Base-by-base conservation (phyloP, 2,888 invertebrate genomes). In the Chaitophorus viminalis region DNA sequence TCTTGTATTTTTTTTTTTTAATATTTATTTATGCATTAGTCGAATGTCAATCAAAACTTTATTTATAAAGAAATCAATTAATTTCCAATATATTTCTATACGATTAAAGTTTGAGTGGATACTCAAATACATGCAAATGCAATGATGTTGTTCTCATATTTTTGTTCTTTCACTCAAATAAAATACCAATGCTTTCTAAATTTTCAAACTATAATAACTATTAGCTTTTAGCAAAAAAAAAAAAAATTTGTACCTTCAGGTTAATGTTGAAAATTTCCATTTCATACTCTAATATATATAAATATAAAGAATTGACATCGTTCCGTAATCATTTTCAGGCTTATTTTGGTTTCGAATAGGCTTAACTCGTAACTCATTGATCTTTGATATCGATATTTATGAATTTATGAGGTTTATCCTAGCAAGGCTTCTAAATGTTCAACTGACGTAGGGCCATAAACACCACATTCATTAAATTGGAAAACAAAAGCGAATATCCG, bases 331-430 rank as follows among this genome's bases (percentile, higher is more conserved):
- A 54, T 36, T 82, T 82, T n/a, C 4, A 72, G 82, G 72, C 54
- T 72, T 82, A 82, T 70, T 72, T 17, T 31, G 70, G 33, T 82
- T 60, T 79, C 36, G n/a, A 9, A 60, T 54, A 82, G 52, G 52
- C n/a, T 82, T 46, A n/a, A 52, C 70, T 21, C 68, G 68, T 68
- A 81, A 68, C 39, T 72, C 82, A 54, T 33, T 52, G 33, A 82
- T 82, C 52, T 70, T 31, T 14, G 17, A 72, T 52, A 72, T 72
- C 52, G 52, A 72, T 54, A 82, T 82, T 72, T 52, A 14, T 9
- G 14, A 82, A 82, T 72, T 72, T 82, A 82, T 36, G 52, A 5
- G 52, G 11, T 31, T 25, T 74, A 54, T 36, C 25, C 52, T n/a
- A 0, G 68, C 21, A 17, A 25, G 14, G 14, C 21, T 46, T 25